Evolutionary conservation across 2,113 vertebrate species (phyloP).

Genomic region (Otus sunia): DNA sequence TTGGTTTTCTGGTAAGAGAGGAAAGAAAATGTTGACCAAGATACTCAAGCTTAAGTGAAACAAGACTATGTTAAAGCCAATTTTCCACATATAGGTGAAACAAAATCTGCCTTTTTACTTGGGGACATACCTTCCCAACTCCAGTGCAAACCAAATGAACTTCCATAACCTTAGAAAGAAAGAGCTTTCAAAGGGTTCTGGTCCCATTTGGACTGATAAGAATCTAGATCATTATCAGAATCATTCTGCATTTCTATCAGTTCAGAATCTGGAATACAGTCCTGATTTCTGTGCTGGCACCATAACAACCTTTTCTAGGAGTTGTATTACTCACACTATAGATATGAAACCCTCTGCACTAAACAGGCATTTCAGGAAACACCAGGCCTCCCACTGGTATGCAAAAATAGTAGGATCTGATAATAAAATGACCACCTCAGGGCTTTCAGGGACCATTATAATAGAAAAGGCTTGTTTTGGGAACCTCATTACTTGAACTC

Average conservation of each 20-base stretch:
- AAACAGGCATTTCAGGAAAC: constrained; percentile 41
- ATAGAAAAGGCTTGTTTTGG: neutral
- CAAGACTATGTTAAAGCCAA: neutral
- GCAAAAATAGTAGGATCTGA: neutral
- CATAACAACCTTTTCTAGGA: neutral
- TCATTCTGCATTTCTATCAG: neutral
- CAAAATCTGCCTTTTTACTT: neutral
- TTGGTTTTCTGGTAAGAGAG: neutral
- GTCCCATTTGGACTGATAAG: neutral
- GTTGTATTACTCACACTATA: neutral
- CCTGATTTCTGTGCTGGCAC: neutral
- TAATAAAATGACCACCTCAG: neutral
- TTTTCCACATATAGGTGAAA: neutral
- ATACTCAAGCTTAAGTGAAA: neutral
- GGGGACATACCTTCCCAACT: neutral
- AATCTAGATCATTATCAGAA: neutral
- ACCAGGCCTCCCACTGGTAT: neutral
- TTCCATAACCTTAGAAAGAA: neutral
- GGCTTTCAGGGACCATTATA: neutral
- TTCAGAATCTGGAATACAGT: neutral
- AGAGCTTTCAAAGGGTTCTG: neutral
- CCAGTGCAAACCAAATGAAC: neutral
- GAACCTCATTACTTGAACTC: neutral
- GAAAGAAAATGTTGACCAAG: neutral
- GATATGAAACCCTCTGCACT: neutral